Evolutionary conservation across 2,113 vertebrate genomes (phyloP).

Genomic region (Ascaphus truei): DNA sequence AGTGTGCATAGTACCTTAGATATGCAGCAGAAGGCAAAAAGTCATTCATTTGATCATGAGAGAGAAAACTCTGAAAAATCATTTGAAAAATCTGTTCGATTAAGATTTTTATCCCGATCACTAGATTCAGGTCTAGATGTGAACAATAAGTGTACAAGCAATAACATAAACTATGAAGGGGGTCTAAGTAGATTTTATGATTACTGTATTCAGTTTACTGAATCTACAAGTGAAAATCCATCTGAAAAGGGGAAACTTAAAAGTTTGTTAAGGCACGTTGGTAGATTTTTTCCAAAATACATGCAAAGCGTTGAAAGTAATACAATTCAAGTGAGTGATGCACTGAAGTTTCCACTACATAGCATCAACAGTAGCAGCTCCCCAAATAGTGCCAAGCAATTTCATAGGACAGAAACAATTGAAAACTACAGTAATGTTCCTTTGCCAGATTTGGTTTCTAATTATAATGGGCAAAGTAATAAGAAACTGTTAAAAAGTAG

Average conservation of each 20-base stretch:
- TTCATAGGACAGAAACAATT: conserved; percentile 45
- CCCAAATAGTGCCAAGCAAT: conserved; percentile 30
- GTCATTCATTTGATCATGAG: conserved; percentile 55
- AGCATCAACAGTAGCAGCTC: background rate
- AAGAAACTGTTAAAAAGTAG: conserved; percentile 43
- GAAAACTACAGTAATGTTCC: conserved; percentile 50
- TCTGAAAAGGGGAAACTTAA: conserved; percentile 18
- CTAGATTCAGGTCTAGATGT: conserved; percentile 65
- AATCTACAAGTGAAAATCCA: conserved; percentile 38
- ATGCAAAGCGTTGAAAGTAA: conserved; percentile 64
- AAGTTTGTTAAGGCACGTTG: conserved; percentile 55
- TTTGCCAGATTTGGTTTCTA: conserved; percentile 69
- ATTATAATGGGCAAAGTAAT: conserved; percentile 48
- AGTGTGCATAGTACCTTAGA: conserved; percentile 43
- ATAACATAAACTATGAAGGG: conserved; percentile 51
- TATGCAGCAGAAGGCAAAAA: conserved; percentile 59
- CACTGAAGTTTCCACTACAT: conserved; percentile 27
- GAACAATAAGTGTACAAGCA: conserved; percentile 35
- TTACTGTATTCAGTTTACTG: conserved; percentile 39
- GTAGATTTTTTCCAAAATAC: conserved; percentile 56
- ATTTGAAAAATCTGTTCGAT: conserved; percentile 55
- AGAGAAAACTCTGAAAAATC: conserved; percentile 38
- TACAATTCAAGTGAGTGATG: conserved; percentile 45
- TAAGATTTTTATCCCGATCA: conserved; percentile 71
- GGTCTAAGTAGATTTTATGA: conserved; percentile 53